phyloP scores from a whole-genome alignment of 1,140 invertebrate species.

The Sitophilus oryzae region DNA sequence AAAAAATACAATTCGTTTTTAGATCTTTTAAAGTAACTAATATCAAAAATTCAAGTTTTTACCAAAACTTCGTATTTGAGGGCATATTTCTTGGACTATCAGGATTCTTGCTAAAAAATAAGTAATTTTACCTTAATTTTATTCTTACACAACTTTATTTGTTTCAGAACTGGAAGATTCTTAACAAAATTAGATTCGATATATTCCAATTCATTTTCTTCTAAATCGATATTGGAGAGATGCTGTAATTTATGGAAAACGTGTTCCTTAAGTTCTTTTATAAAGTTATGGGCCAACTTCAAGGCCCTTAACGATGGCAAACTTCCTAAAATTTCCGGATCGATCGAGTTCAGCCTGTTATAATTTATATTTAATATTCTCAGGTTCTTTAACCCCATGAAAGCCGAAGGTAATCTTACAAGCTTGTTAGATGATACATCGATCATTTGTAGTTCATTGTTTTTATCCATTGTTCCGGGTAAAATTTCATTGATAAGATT shows the following conservation, averaged over 20 bases:
- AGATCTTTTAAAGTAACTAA: too few species aligned
- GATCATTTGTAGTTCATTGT: conserved; percentile 63
- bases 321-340: conserved; percentile 59
- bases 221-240: conserved; percentile 67
- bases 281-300: conserved; percentile 65
- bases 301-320: conserved; percentile 62
- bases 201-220: conserved; percentile 73
- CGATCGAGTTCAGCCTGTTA: conserved; percentile 68
- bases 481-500: conserved; percentile 69
- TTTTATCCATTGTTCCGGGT: conserved; percentile 57
- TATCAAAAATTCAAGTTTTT: too few species aligned
- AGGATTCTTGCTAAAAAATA: too few species aligned
- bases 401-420: conserved; percentile 60
- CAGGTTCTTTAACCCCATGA: conserved; percentile 62
- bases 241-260: conserved; percentile 66
- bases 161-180: conserved; percentile 67
- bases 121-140: conserved; percentile 53
- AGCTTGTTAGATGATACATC: conserved; percentile 75
- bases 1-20: too few species aligned
- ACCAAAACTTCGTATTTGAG: too few species aligned
- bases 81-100: too few species aligned
- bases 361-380: conserved; percentile 69
- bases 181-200: conserved; percentile 72
- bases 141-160: conserved; percentile 71
- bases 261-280: conserved; percentile 63